These are phyloP conservation scores for Benitochromis conjunctus DNA, from an alignment of 2,113 vertebrate genomes.

Conservation along the genomic window DNA sequence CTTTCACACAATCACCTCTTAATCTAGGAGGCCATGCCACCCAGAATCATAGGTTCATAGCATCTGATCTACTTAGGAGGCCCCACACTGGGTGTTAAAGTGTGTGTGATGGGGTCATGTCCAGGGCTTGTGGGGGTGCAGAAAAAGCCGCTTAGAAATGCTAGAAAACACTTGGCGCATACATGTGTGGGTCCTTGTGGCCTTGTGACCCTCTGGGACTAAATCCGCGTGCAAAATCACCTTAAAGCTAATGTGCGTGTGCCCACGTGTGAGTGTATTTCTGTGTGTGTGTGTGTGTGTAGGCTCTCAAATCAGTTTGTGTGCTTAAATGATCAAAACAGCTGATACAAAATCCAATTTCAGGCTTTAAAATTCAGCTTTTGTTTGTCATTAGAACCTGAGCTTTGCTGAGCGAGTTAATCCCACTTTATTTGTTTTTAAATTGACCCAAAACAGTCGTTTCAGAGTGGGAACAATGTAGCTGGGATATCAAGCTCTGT, in stretches of 20 bases:
- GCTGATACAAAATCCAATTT: not conserved
- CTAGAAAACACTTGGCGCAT: slow-evolving; percentile 56
- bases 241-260: not conserved
- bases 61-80: slow-evolving; percentile 68
- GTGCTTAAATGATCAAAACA: not conserved
- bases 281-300: not conserved
- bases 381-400: not conserved
- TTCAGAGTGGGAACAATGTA: not conserved
- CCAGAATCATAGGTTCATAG: slow-evolving; percentile 61
- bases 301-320: not conserved
- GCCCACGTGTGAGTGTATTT: not conserved
- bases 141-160: slow-evolving; percentile 57
- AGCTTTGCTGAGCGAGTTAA: not conserved
- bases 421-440: not conserved
- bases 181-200: slow-evolving; percentile 49
- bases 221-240: slow-evolving; percentile 15
- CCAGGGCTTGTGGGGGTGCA: slow-evolving; percentile 34
- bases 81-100: slow-evolving; percentile 7
- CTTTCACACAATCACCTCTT: slow-evolving; percentile 5
- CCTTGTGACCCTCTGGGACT: slow-evolving; percentile 44
- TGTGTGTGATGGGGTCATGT: slow-evolving; percentile 59
- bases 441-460: not conserved
- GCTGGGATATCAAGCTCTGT: not conserved
- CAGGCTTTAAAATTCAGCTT: not conserved
- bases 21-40: slow-evolving; percentile 47